Base-by-base conservation (phyloP, 2,888 invertebrate species). In the Philonicus albiceps region DNA sequence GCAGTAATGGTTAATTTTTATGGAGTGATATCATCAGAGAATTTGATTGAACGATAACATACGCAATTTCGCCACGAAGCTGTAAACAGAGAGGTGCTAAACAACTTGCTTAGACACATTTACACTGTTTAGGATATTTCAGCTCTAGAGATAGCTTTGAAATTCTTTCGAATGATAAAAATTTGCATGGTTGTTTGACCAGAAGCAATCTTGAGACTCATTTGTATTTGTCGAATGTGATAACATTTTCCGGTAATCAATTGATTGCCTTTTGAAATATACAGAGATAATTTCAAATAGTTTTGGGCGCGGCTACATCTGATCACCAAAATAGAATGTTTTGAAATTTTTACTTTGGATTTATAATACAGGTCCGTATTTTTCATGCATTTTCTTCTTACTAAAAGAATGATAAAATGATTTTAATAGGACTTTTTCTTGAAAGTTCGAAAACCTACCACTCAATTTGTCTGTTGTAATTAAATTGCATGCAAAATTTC, bases 1-100 rank as follows among this genome's bases (percentile, higher is more conserved):
- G 19, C 64, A 6, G 11, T 27, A 22, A 22, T 11, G 1, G n/a
- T 19, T 40, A 76, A 40, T 76, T 22, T 37, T 37, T 76, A 5
- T 22, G 76, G 19, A 1, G 76, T 76, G 76, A 76, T 76, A 76
- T 76, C 76, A 76, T 76, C 75, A 75, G 7, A 53, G 19, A 53
- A n/a, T 53, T 8, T 64, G 27, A 64, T 64, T 64, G 64, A 64
- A 64, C 3, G 8, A 19, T 64, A 64, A 11, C 64, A 64, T 7
- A 22, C 27, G 64, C 27, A 64, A 64, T 27, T 64, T 27, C 64
- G 27, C 19, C 1, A 8, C 13, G 7, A 55, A 55, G 1, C 1
- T 55, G 55, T 19, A 2, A 22, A 55, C 43, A 49, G 49, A 49
- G n/a, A 11, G 11, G 64, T 22, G 64, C 6, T 64, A 64, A 64